Evolutionary conservation across 2,888 invertebrate genomes (phyloP).

Genomic region (Chirona hameri): DNA sequence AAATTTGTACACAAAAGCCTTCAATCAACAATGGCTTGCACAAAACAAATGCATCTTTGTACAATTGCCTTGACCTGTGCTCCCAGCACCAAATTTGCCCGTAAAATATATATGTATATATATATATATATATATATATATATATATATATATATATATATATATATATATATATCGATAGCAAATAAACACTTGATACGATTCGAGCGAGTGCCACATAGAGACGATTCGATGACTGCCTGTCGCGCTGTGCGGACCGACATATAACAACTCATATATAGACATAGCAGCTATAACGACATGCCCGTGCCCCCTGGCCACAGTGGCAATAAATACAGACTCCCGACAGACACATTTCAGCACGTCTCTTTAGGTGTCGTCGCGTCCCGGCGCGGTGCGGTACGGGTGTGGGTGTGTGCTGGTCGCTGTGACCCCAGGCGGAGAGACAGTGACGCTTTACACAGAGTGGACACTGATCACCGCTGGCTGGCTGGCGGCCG

Average conservation of each 20-base stretch:
- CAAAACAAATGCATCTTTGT: constrained; percentile 32
- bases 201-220: background rate
- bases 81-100: constrained; percentile 5
- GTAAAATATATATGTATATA: background rate
- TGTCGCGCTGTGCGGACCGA: background rate
- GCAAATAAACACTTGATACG: background rate
- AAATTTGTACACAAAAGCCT: constrained; percentile 24
- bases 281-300: background rate
- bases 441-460: background rate
- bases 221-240: background rate
- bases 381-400: background rate
- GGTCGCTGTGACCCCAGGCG: no score
- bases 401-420: no score
- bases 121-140: background rate
- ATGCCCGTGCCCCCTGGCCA: background rate
- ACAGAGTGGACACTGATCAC: background rate
- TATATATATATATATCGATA: background rate
- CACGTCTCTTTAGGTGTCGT: background rate
- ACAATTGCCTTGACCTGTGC: constrained; percentile 10
- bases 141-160: background rate
- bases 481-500: constrained; percentile 3
- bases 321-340: background rate
- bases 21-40: background rate
- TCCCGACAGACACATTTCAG: background rate
- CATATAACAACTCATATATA: background rate